Base-by-base conservation (phyloP, 2,888 invertebrate genomes). In the Rugalucina vietnamica region DNA sequence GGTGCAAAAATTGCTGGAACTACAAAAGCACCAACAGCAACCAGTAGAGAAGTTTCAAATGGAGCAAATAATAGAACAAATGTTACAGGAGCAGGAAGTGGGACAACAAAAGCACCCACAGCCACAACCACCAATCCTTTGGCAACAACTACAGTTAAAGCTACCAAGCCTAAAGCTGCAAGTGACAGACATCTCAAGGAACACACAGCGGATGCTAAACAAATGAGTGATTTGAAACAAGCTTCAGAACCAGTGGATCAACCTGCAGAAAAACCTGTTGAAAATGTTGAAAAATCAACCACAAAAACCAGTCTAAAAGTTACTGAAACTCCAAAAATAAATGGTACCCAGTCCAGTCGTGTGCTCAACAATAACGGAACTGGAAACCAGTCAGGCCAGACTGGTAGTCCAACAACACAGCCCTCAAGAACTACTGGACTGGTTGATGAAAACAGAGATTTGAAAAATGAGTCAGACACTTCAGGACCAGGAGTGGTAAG, bases 181-280 rank as follows among this genome's bases (percentile, higher is more conserved):
- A 82, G 80, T 21, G 87, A 87, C 76, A 75, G 72, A 10, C 37
- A 49, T 34, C 77, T 82, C 4, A 72, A 84, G n/a, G 24, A n/a
- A 8, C 49, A 18, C 5, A 73, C 75, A 69, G 79, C 85, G 37
- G 84, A 82, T 79, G 84, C 82, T n/a, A 54, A 72, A 39, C 39
- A 65, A 3, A 65, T 88, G 14, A 49, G 27, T 43, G 74, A 60
- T 60, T 27, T 60, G 12, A 60, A 24, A 29, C 60, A 27, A 18
- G 60, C 5, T 29, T 18, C 10, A 54, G 24, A 24, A 3, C 60
- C 60, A 27, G 60, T 10, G 4, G 29, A 29, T 29, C 60, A 27
- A 60, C 27, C 60, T 29, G 27, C 3, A 10, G 29, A 60, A 18
- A 29, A 24, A n/a, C n/a, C n/a, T 60, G 8, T 5, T 29, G 29